Conservation (phyloP, 2,888 invertebrate species). For the Thymelicus acteon region DNA sequence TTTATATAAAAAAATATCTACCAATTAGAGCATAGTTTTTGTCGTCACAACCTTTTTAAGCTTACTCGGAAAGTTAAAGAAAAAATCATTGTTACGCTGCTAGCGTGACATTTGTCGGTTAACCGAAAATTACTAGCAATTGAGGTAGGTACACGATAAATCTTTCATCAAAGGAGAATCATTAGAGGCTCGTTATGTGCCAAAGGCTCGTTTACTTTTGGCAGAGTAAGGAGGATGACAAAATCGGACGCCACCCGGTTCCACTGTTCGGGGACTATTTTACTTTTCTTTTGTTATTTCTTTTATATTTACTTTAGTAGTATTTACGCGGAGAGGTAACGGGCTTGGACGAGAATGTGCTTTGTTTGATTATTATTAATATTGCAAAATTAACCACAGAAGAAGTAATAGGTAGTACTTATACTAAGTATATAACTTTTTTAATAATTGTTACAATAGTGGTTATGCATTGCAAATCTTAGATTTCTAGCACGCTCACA, state of each 20-base stretch:
- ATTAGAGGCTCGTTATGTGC: slow-evolving; percentile 30
- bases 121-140: slow-evolving; percentile 30
- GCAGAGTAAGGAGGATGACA: neutral
- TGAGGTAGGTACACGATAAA: slow-evolving; percentile 19
- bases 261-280: neutral
- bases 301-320: neutral
- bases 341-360: too few relatives aligned
- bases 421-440: too few relatives aligned
- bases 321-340: neutral
- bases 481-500: too few relatives aligned
- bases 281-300: neutral
- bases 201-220: slow-evolving; percentile 23
- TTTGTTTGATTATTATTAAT: too few relatives aligned
- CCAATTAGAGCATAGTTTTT: neutral
- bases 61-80: neutral
- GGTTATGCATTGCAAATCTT: too few relatives aligned
- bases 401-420: too few relatives aligned
- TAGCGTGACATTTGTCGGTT: slow-evolving; percentile 28
- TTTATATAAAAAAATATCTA: neutral
- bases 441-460: too few relatives aligned
- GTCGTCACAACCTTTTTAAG: neutral
- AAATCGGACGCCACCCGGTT: neutral
- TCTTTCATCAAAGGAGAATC: slow-evolving; percentile 31
- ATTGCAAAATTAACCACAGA: too few relatives aligned
- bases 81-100: slow-evolving; percentile 1